Conservation (phyloP, 92 coral and sea anemone genomes). For the Parazoanthus darwini region DNA sequence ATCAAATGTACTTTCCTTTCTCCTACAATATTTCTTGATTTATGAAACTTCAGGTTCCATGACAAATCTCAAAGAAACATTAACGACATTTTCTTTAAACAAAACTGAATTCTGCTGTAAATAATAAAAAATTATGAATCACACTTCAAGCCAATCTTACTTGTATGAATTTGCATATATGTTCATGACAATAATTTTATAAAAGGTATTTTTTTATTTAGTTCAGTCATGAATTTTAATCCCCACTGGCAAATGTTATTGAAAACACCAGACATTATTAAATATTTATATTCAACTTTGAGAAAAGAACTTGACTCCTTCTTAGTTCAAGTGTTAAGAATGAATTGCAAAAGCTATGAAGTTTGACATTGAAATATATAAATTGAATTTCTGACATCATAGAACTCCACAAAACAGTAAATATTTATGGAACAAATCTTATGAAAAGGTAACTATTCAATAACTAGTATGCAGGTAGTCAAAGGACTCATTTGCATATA, state of each 20-base stretch:
- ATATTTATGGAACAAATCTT: background rate
- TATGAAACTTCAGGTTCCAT: background rate
- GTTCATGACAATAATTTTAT: slow-evolving; percentile 4
- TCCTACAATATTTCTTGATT: background rate
- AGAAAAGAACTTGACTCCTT: background rate
- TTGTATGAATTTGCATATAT: background rate
- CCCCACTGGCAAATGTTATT: slow-evolving; percentile 18
- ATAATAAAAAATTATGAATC: background rate
- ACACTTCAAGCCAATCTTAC: background rate
- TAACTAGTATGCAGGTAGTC: background rate
- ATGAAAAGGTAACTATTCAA: background rate
- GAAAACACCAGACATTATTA: slow-evolving; percentile 27
- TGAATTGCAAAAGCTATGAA: background rate
- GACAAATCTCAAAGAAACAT: background rate
- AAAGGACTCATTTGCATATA: slow-evolving; percentile 36
- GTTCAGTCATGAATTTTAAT: background rate
- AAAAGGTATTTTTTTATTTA: no score
- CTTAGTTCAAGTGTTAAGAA: background rate
- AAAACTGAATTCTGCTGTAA: slow-evolving; percentile 2
- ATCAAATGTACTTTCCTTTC: background rate
- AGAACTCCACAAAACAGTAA: background rate
- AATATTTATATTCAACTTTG: slow-evolving; percentile 18
- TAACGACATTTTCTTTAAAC: background rate
- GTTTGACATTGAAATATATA: background rate
- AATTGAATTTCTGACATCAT: background rate